Conservation (phyloP, 2,113 vertebrate genomes). For the Catagonus wagneri region DNA sequence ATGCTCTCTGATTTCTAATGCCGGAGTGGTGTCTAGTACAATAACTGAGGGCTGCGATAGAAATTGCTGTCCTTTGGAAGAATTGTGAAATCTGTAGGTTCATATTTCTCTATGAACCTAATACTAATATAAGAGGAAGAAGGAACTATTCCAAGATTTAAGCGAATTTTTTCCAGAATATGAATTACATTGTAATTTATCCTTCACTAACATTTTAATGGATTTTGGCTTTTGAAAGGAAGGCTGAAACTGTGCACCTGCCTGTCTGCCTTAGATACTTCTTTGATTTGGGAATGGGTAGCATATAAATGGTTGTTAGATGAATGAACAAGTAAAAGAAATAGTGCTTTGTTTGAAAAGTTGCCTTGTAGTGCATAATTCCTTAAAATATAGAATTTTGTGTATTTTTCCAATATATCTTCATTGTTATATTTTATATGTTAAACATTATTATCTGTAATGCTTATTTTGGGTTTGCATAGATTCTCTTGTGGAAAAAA, state of each 20-base stretch:
- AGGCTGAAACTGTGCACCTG: not conserved
- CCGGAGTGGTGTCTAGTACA: not conserved
- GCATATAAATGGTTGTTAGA: constrained; percentile 19
- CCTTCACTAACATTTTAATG: not conserved
- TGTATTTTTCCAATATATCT: constrained; percentile 46
- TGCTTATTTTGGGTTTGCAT: constrained; percentile 41
- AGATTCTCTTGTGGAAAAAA: not conserved
- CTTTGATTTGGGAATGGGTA: not conserved
- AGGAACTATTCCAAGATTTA: not conserved
- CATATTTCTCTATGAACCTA: constrained; percentile 31
- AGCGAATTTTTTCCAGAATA: not conserved
- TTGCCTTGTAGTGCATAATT: constrained; percentile 26
- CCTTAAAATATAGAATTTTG: constrained; percentile 8
- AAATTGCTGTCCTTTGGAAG: not conserved
- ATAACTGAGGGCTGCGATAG: not conserved
- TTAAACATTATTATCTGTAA: constrained; percentile 44
- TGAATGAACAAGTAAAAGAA: constrained; percentile 39
- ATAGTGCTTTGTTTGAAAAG: constrained; percentile 45
- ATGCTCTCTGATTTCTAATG: not conserved
- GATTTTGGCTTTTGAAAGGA: not conserved
- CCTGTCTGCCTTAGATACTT: not conserved
- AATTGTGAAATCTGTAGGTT: constrained; percentile 40
- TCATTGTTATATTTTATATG: constrained; percentile 28
- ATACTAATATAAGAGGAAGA: not conserved
- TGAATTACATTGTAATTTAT: constrained; percentile 31